Conservation (phyloP, 2,888 invertebrate genomes). For the Nymphalis urticae region DNA sequence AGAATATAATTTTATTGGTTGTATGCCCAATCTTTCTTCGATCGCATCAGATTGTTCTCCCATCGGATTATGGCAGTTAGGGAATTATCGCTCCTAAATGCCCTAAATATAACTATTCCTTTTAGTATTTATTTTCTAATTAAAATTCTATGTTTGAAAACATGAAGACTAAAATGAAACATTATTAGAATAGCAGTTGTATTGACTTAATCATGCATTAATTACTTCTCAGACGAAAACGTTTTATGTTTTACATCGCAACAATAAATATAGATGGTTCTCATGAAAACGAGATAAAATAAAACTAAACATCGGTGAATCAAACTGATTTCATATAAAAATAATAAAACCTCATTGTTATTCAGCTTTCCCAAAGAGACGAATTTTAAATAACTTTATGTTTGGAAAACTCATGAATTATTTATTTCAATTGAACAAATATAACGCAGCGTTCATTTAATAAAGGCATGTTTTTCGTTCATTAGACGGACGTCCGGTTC, state of each 20-base stretch:
- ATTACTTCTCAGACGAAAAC: conserved; percentile 3
- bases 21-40: no score
- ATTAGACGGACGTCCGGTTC: conserved; percentile 31
- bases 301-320: not conserved
- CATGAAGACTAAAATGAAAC: not conserved
- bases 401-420: conserved; percentile 17
- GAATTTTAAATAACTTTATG: conserved; percentile 2
- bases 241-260: not conserved
- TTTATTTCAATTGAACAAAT: conserved; percentile 23
- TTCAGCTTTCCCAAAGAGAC: conserved; percentile 11
- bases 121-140: not conserved
- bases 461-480: conserved; percentile 19
- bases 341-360: not conserved
- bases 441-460: conserved; percentile 13
- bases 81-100: not conserved
- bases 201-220: conserved; percentile 1
- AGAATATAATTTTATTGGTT: no score
- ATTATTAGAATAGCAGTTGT: not conserved
- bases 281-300: conserved; percentile 9
- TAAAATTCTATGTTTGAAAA: not conserved
- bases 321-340: conserved; percentile 18
- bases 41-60: no score
- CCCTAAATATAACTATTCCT: no score
- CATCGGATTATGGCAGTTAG: no score
- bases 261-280: conserved; percentile 2